A percentile compares a stretch with the other conserved stretches of the same genome.
Conservation (phyloP, 37 sponge, comb jelly and placozoan species). For the Ianthella basta region DNA sequence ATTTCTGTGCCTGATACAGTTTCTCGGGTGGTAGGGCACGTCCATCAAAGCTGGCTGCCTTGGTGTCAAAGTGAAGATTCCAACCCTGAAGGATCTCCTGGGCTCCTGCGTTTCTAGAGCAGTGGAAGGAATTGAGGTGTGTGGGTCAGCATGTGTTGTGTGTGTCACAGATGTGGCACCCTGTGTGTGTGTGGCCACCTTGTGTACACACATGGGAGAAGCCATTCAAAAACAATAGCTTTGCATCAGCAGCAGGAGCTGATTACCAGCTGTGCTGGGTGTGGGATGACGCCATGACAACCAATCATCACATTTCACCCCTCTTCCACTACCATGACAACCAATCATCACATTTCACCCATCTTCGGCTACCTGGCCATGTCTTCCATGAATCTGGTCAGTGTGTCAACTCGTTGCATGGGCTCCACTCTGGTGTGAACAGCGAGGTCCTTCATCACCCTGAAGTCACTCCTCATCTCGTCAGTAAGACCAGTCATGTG, state of each 20-base stretch:
- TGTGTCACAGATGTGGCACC: too few species aligned
- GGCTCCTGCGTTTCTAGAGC: conserved; percentile 42
- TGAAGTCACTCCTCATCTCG: conserved; percentile 80
- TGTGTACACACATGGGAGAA: too few species aligned
- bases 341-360: too few species aligned
- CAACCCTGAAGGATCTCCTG: conserved; percentile 56
- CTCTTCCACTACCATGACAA: too few species aligned
- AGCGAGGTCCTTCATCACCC: conserved; percentile 82
- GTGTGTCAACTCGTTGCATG: conserved; percentile 21
- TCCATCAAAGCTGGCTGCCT: conserved; percentile 40
- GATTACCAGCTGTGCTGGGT: too few species aligned
- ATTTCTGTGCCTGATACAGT: conserved; percentile 42
- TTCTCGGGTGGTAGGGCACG: conserved; percentile 71
- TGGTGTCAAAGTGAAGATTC: conserved; percentile 72
- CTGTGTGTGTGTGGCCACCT: too few species aligned
- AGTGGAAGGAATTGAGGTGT: background rate
- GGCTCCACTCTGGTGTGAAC: conserved; percentile 79
- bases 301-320: too few species aligned
- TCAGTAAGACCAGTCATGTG: conserved; percentile 84
- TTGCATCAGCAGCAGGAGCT: too few species aligned
- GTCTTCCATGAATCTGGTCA: conserved; percentile 62
- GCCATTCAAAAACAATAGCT: too few species aligned
- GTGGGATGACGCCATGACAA: too few species aligned
- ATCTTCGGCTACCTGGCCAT: conserved; percentile 33
- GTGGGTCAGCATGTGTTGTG: background rate